Base-by-base conservation (phyloP, 2,113 vertebrate species). In the Syngnathoides biaculeatus region DNA sequence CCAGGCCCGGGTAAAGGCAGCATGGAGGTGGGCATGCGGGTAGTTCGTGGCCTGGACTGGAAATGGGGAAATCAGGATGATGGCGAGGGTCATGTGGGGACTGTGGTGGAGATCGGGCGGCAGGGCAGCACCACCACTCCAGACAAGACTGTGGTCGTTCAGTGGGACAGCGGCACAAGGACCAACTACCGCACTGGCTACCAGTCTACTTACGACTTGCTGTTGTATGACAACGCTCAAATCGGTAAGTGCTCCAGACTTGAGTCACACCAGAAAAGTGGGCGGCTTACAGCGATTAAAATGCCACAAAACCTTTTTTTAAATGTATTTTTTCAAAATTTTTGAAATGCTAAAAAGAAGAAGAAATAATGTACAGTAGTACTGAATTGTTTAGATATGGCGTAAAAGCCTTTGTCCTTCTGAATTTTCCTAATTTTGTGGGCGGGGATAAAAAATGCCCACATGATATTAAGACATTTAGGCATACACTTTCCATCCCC, bases 1-100 rank as follows among this genome's bases (percentile, higher is more conserved):
- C 80, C 73, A 55, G 78, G 76, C 73, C 76, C 65, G 57, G 40
- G 47, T 48, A 88, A 86, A 67, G 93, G 93, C 20, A 92, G 91
- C 72, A 98, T 99, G 95, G 97, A 98, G 92, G 94, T 99, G 78
- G 97, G 97, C 73, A 98, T 98, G 96, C 92, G 97, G 0, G 96
- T 98, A 38, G 95, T 98, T 6, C 96, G 97, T 0, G 97, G 97
- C 24, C 73, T 93, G 66, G 96, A 99, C 91, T 99, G 97, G 97
- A 98, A 97, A 69, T 99, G 97, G 97, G 93, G 92, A 72, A 95
- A 90, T 91, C 97, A 99, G 90, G 97, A 99, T 20, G 95, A 91
- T 0, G 94, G 95, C 0, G 97, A 99, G 90, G 97, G 97, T n/a
- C 95, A 95, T 0, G 91, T 95, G 50, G 97, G 97, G 74, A 98